Evolutionary conservation across 2,797 vertebrate species (phyloP), one percentile per base, ranked within the genome.

Genomic region (Leucoraja ocellata): DNA sequence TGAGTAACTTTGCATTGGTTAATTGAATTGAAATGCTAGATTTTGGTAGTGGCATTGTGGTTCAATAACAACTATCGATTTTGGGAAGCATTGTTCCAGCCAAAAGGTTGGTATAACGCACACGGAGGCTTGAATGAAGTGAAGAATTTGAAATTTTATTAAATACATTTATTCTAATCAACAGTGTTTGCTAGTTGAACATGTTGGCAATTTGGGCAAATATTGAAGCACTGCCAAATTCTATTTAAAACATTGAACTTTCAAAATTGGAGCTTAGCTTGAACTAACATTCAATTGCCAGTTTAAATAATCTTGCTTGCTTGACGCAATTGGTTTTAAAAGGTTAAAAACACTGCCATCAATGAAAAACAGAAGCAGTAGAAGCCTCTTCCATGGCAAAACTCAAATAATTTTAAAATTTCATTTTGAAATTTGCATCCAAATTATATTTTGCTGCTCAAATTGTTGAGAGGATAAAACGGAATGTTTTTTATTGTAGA

Each of bases 1-100:
- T 99, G 97, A 81, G 96, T 95, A 71, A 91, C 0, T 90, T 36
- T 93, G 23, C 54, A 0, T 65, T 88, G 84, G n/a, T 65, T 65
- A 63, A 88, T 18, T 36, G n/a, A 68, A 88, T 16, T n/a, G n/a
- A 32, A 88, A 6, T 86, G 8, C 5, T 86, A 16, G 61, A 18
- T 88, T 68, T 88, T 88, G 63, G 63, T 21, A 18, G 61, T 36
- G n/a, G 21, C 7, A 65, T 8, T 68, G 1, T 61, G 14, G n/a
- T n/a, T 36, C n/a, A 36, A 14, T 32, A 88, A 36, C 2, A 18
- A 6, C 68, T 88, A 61, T 36, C 13, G 32, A 36, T 63, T n/a
- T 23, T 76, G 1, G 23, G 7, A 81, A 54, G 1, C 18, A 61
- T 8, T 21, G 18, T 74, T 88, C 84, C 36, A 16, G 16, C n/a